Base-by-base conservation (phyloP, 2,113 vertebrate species). In the Peromyscus maniculatus region DNA sequence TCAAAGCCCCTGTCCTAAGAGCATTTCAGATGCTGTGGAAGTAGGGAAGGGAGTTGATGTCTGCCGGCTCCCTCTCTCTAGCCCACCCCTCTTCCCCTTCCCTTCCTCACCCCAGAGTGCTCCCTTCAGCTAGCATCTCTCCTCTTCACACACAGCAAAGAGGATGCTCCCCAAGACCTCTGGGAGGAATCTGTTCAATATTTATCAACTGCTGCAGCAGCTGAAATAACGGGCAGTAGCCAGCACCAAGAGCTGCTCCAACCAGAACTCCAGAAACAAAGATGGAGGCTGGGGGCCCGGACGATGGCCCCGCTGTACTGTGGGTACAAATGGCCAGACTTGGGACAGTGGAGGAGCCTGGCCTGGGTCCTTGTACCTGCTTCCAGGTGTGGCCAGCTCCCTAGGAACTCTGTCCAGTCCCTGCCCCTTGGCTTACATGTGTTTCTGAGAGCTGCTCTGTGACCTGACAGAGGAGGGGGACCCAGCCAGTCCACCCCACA, bases 101-200 rank as follows among this genome's bases (percentile, higher is more conserved):
- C 49, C 24, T 16, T 59, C n/a, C 91, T 74, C 1, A 17, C 26
- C 39, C 31, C 10, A 1, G 11, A 62, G 87, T 33, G 52, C 91
- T 79, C 49, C 67, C 84, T 86, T 78, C 93, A 71, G 59, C 84
- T 26, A 21, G 55, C 59, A 22, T 87, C 93, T 91, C 62, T 62
- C 19, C 83, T 16, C 87, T 52, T 33, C 33, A 22, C 62, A 12
- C 49, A 43, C 78, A 83, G 55, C 96, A 91, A 72, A 91, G 92
- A 95, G 92, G 97, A 94, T 84, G 98, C 98, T 97, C 92, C 86
- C 86, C 96, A 91, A 93, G 96, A 97, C 96, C 96, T 95, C 97
- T 96, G 96, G 92, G 96, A 98, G 79, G 96, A 97, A 97, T 95
- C 96, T 75, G 75, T 98, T 98, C 95, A 98, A 98, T 98, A 98